phyloP scores from a whole-genome alignment of 2,113 vertebrate species.

The Thunnus maccoyii region DNA sequence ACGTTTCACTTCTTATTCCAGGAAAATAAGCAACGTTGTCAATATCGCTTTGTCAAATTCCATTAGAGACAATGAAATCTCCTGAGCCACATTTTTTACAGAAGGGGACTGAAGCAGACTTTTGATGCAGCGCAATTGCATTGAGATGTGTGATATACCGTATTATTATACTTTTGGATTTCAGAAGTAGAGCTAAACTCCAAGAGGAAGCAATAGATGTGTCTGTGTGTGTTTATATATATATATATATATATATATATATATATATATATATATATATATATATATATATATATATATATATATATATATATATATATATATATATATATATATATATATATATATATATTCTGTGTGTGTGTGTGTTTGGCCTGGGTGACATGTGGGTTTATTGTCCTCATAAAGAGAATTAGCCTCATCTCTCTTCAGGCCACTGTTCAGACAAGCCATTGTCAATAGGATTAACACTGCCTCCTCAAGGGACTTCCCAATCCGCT shows the following conservation, averaged over 20 bases:
- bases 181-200: conserved; percentile 26
- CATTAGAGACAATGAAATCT: conserved; percentile 69
- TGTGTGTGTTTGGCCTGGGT: conserved; percentile 37
- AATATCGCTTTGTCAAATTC: conserved; percentile 73
- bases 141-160: conserved; percentile 54
- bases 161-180: conserved; percentile 47
- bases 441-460: conserved; percentile 65
- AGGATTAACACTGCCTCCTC: conserved; percentile 63
- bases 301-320: not conserved
- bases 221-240: conserved; percentile 28
- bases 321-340: too few relatives aligned
- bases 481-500: conserved; percentile 57
- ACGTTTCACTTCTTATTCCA: conserved; percentile 62
- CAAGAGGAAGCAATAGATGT: conserved; percentile 22
- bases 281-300: too few relatives aligned
- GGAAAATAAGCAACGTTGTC: conserved; percentile 62
- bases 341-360: not conserved
- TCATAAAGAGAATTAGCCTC: conserved; percentile 69
- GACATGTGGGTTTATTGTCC: conserved; percentile 63
- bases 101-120: conserved; percentile 51
- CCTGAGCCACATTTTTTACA: conserved; percentile 42
- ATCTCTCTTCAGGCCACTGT: conserved; percentile 66
- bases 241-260: not conserved
- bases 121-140: conserved; percentile 60
- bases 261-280: too few relatives aligned